Percentiles rank a stretch among this genome's conserved stretches.
Evolutionary conservation across 1,140 invertebrate genomes (phyloP).

Genomic region (Whitmania pigra): DNA sequence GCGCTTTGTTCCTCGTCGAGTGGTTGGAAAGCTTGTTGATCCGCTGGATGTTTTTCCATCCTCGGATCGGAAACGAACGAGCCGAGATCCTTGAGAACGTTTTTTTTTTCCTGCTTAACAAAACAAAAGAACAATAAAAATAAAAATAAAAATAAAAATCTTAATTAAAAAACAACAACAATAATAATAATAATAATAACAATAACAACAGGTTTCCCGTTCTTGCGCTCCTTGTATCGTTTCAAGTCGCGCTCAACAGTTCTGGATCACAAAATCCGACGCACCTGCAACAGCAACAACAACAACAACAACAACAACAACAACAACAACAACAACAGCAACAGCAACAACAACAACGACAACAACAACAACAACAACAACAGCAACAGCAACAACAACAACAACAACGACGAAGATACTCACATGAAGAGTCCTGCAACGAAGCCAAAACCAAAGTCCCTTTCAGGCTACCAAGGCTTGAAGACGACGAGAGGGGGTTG

Average conservation of each 20-base stretch:
- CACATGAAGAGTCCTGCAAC: not conserved
- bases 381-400: not conserved
- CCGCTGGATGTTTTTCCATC: too few relatives aligned
- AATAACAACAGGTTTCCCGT: not conserved
- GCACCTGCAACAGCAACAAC: not conserved
- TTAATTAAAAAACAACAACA: not conserved
- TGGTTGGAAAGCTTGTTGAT: too few relatives aligned
- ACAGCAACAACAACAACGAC: not conserved
- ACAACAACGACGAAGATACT: not conserved
- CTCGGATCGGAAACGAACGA: too few relatives aligned
- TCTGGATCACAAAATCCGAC: not conserved
- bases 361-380: not conserved
- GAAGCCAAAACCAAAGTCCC: not conserved
- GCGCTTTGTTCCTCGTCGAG: too few relatives aligned
- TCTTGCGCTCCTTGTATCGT: too few relatives aligned
- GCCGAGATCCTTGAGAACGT: too few relatives aligned
- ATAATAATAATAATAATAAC: not conserved
- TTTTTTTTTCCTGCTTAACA: too few relatives aligned
- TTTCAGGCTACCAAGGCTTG: too few relatives aligned
- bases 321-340: not conserved
- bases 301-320: constrained; percentile 3
- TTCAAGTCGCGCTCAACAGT: not conserved
- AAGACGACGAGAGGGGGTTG: too few relatives aligned
- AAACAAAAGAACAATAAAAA: too few relatives aligned
- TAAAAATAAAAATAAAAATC: too few relatives aligned